Percentiles rank a stretch among this genome's conserved stretches.
Evolutionary conservation across 1,140 invertebrate species (phyloP).

Genomic region (Potamilus streckersoni): DNA sequence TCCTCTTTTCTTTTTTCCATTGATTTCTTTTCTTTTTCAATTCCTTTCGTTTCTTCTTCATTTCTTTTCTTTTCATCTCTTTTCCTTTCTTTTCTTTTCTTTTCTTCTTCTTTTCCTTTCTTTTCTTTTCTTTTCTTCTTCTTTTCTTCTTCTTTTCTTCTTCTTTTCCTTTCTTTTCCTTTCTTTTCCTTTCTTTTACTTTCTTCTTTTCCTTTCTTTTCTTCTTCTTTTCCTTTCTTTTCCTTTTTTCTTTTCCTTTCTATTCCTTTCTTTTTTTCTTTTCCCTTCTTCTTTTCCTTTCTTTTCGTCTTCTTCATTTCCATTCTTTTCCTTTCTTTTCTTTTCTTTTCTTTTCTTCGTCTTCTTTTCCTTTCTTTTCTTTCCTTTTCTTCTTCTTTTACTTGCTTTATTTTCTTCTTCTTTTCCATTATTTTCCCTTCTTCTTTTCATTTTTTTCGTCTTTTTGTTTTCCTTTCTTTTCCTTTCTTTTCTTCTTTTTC

Average conservation of each 20-base stretch:
- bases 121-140: slow-evolving; percentile 4
- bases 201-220: slow-evolving; percentile 1
- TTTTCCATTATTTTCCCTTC: neutral
- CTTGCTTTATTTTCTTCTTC: neutral
- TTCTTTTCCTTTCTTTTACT: neutral
- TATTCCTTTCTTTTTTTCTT: slow-evolving; percentile 3
- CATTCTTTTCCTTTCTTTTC: neutral
- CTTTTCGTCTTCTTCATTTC: slow-evolving; percentile 8
- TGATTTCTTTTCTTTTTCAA: neutral
- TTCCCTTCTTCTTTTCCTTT: slow-evolving; percentile 1
- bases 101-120: neutral
- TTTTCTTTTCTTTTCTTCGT: neutral
- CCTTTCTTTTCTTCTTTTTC: neutral
- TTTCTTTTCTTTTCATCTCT: slow-evolving; percentile 3
- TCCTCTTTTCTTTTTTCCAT: slow-evolving; percentile 5
- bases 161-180: slow-evolving; percentile 8
- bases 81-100: slow-evolving; percentile 7
- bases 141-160: slow-evolving; percentile 3
- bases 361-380: slow-evolving; percentile 1
- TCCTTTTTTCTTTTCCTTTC: slow-evolving; percentile 2
- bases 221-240: slow-evolving; percentile 1
- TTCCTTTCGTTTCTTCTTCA: slow-evolving; percentile 4
- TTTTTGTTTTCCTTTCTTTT: neutral
- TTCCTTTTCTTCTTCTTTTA: slow-evolving; percentile 8
- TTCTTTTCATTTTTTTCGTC: no score